phyloP scores from a whole-genome alignment of 2,888 invertebrate genomes.

The Frankliniella intonsa region DNA sequence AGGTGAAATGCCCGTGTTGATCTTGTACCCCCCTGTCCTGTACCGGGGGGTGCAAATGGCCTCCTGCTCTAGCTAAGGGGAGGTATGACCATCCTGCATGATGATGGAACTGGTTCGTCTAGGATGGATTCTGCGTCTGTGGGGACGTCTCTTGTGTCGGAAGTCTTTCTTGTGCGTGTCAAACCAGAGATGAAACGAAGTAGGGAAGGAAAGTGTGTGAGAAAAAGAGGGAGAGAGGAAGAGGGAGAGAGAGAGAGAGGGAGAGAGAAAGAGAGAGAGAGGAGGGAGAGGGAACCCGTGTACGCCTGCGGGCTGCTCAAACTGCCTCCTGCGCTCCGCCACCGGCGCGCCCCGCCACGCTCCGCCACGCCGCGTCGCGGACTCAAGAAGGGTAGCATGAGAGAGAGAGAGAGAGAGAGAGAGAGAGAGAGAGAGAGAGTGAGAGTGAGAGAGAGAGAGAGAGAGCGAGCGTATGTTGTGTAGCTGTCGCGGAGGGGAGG shows the following conservation, averaged over 20 bases:
- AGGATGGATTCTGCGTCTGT: neutral
- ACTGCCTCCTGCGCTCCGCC: neutral
- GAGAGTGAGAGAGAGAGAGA: neutral
- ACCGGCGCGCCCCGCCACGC: neutral
- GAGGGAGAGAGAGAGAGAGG: neutral
- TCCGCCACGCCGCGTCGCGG: neutral
- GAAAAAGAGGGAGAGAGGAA: neutral
- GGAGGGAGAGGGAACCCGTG: neutral
- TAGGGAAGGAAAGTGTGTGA: neutral
- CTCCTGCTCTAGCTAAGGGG: no score
- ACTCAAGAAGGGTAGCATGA: neutral
- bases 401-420: neutral
- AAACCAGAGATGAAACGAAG: no score
- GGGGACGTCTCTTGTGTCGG: neutral
- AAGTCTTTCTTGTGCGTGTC: no score
- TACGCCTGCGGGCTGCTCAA: neutral
- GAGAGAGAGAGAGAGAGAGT: neutral
- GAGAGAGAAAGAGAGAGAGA: neutral
- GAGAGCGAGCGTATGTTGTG: no score
- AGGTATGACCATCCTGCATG: no score
- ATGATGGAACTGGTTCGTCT: no score
- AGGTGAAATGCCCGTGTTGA: no score
- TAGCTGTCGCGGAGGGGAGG: no score
- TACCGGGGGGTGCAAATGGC: no score
- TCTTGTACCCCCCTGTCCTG: no score